Evolutionary conservation across 2,113 vertebrate species (phyloP).

Genomic region (Phyllopteryx taeniolatus): DNA sequence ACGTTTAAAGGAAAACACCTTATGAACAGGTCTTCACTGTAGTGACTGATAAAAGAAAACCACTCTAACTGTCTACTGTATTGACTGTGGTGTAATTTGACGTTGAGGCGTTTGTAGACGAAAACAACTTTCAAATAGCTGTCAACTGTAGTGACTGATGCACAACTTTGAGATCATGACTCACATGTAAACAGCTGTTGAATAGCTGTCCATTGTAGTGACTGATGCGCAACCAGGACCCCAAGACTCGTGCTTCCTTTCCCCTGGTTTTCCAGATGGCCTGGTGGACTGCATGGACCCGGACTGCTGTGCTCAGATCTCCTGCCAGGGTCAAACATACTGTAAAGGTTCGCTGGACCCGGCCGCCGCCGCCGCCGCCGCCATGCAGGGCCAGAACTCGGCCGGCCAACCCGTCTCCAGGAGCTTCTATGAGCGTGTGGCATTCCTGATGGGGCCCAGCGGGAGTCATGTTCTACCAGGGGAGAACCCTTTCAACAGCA

Average conservation of each 20-base stretch:
- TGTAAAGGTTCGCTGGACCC: constrained; percentile 92
- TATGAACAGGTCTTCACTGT: neutral
- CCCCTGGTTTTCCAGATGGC: constrained; percentile 80
- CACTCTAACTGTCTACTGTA: neutral
- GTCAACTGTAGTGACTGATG: neutral
- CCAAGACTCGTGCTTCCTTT: constrained; percentile 16
- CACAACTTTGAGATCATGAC: neutral
- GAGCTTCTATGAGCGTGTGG: constrained; percentile 88
- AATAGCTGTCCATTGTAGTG: neutral
- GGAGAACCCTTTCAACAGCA: constrained; percentile 92
- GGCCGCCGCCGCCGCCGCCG: constrained; percentile 78
- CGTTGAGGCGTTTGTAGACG: too few species aligned
- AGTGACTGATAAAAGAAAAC: neutral
- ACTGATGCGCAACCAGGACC: constrained; percentile 31
- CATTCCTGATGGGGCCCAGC: constrained; percentile 85
- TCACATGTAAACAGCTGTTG: neutral
- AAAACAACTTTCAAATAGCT: neutral
- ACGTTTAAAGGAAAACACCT: neutral
- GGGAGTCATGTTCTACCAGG: constrained; percentile 90
- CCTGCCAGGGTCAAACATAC: constrained; percentile 91
- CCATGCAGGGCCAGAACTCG: constrained; percentile 76
- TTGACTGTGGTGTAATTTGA: neutral
- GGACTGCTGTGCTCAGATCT: constrained; percentile 91
- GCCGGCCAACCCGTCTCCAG: constrained; percentile 74
- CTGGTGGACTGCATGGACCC: constrained; percentile 96